Percentiles rank a stretch among this genome's conserved stretches.
These are phyloP conservation scores for Heliconius sara DNA, from an alignment of 2,888 invertebrate species.

Conservation along the genomic window DNA sequence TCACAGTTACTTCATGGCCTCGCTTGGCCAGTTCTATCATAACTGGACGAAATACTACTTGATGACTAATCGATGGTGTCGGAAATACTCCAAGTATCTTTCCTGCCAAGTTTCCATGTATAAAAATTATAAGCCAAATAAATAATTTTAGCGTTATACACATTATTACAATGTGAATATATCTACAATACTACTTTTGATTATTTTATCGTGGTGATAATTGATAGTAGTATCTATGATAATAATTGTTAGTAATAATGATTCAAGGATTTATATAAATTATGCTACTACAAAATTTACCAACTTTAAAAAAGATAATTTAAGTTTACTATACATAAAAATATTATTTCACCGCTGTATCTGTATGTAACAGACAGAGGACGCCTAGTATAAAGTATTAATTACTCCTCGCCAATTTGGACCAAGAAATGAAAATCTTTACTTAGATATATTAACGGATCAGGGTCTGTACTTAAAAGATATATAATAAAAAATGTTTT, in stretches of 20 bases:
- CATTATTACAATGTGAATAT: slow-evolving; percentile 3
- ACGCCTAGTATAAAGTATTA: no score
- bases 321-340: no score
- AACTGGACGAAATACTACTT: slow-evolving; percentile 56
- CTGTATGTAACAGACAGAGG: no score
- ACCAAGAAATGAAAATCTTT: no score
- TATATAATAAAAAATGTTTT: no score
- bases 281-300: background rate
- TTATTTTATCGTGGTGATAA: background rate
- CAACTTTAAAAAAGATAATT: no score
- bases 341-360: no score
- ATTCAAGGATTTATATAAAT: background rate
- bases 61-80: slow-evolving; percentile 64
- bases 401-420: no score
- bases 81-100: slow-evolving; percentile 63
- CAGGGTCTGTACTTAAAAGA: no score
- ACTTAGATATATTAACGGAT: no score
- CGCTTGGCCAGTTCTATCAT: slow-evolving; percentile 59
- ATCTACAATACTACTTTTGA: background rate
- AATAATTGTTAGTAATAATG: background rate
- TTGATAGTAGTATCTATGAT: background rate
- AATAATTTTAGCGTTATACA: background rate
- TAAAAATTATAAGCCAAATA: background rate
- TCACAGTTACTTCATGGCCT: slow-evolving; percentile 67
- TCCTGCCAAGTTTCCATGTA: slow-evolving; percentile 47